Percentiles rank a stretch among this genome's conserved stretches.
These are phyloP conservation scores for Phataginus tetradactyla DNA, from an alignment of 2,797 vertebrate genomes.

Conservation along the genomic window DNA sequence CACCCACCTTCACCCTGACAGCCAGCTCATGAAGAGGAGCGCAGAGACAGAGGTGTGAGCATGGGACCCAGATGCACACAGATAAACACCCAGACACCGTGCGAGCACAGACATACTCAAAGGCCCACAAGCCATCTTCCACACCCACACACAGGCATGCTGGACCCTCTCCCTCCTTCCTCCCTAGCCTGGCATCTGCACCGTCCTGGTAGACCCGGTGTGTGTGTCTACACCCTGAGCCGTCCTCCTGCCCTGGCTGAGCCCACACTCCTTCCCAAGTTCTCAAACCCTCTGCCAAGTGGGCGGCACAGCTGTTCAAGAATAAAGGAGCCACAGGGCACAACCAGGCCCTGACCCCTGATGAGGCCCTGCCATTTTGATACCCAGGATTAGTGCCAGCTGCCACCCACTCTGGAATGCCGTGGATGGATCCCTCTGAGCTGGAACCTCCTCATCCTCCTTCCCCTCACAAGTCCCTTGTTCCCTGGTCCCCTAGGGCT, in stretches of 20 bases:
- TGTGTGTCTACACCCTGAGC: neutral
- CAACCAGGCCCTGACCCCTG: neutral
- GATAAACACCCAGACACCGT: neutral
- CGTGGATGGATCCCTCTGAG: neutral
- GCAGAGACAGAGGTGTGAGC: neutral
- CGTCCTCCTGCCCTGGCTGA: neutral
- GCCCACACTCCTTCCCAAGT: neutral
- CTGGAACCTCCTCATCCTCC: conserved; percentile 21
- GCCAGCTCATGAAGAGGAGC: neutral
- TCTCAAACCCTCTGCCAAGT: neutral
- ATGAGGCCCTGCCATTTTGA: conserved; percentile 10
- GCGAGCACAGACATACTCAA: neutral
- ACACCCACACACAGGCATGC: neutral
- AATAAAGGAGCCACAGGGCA: neutral
- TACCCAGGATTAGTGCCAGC: neutral
- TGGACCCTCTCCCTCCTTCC: neutral
- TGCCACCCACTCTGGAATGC: conserved; percentile 46
- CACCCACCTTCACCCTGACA: neutral
- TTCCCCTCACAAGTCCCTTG: neutral
- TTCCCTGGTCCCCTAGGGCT: neutral
- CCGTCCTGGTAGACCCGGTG: neutral
- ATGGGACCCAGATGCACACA: neutral
- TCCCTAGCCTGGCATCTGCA: neutral
- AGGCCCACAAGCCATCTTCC: neutral
- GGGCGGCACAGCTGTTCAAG: neutral